These are phyloP conservation scores for Isurus oxyrinchus DNA, from an alignment of 2,113 vertebrate species.

Conservation along the genomic window DNA sequence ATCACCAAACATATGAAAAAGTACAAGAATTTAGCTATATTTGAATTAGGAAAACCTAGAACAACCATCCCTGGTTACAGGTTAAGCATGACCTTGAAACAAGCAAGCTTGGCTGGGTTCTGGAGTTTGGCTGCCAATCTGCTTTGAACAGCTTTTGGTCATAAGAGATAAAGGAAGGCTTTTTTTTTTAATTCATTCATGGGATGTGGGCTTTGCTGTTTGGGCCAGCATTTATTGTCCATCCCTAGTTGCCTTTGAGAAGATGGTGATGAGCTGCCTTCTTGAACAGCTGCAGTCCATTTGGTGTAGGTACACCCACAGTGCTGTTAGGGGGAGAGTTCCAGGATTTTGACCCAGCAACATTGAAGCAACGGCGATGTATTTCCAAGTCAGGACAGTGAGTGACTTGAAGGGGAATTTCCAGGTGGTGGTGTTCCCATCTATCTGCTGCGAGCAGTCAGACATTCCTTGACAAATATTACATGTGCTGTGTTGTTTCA, in stretches of 20 bases:
- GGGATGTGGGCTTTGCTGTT: too few relatives aligned
- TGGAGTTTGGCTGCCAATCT: neutral
- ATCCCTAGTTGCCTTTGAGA: too few relatives aligned
- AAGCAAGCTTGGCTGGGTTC: neutral
- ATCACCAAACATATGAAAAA: neutral
- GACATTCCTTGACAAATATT: neutral
- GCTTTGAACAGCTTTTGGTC: neutral
- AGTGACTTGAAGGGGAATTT: too few relatives aligned
- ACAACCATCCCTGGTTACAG: neutral
- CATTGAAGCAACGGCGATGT: too few relatives aligned
- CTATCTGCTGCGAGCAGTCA: neutral
- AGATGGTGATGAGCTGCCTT: too few relatives aligned
- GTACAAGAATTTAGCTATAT: neutral
- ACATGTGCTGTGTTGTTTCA: neutral
- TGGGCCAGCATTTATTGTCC: too few relatives aligned
- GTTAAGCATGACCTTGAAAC: neutral
- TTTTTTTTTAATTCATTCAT: neutral
- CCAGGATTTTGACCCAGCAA: too few relatives aligned
- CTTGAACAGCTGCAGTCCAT: too few relatives aligned
- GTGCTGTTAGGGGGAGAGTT: too few relatives aligned
- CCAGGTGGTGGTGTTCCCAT: too few relatives aligned
- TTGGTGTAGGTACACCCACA: too few relatives aligned
- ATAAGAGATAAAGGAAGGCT: neutral
- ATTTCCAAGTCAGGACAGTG: too few relatives aligned
- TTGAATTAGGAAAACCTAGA: neutral